Conservation (phyloP, 35 echinoderm and acorn worm species). For the Strongylocentrotus purpuratus region DNA sequence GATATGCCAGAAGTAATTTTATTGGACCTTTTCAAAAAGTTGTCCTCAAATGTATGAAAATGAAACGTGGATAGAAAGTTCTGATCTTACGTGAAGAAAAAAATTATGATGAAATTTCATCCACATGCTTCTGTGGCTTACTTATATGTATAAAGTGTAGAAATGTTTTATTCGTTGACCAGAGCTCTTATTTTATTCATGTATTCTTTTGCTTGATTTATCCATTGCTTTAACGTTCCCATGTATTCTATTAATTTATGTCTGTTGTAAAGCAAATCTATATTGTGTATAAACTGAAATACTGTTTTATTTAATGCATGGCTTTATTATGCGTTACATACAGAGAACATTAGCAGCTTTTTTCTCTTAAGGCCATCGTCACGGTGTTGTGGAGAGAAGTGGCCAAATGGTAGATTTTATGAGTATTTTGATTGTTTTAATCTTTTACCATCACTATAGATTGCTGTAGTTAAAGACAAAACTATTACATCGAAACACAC, state of each 20-base stretch:
- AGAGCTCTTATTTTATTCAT: neutral
- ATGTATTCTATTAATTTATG: neutral
- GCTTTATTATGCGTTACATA: neutral
- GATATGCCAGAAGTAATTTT: neutral
- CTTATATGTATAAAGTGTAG: constrained; percentile 34
- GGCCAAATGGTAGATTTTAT: no score
- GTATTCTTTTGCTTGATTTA: neutral
- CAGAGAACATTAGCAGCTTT: neutral
- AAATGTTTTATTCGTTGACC: neutral
- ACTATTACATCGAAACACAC: no score
- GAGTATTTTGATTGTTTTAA: no score
- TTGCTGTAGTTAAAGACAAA: no score
- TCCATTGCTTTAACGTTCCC: neutral
- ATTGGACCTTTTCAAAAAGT: neutral
- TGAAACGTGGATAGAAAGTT: neutral
- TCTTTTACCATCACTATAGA: no score
- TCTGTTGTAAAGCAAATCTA: neutral
- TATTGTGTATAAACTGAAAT: constrained; percentile 40
- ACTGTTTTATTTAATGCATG: constrained; percentile 26
- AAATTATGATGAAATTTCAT: neutral
- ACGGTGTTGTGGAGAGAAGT: neutral
- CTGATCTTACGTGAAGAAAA: neutral
- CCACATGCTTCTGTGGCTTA: neutral
- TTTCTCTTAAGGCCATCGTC: neutral
- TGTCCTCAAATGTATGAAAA: neutral